Evolutionary conservation across 2,888 invertebrate species (phyloP).

Genomic region (Meiosimyza decipiens): DNA sequence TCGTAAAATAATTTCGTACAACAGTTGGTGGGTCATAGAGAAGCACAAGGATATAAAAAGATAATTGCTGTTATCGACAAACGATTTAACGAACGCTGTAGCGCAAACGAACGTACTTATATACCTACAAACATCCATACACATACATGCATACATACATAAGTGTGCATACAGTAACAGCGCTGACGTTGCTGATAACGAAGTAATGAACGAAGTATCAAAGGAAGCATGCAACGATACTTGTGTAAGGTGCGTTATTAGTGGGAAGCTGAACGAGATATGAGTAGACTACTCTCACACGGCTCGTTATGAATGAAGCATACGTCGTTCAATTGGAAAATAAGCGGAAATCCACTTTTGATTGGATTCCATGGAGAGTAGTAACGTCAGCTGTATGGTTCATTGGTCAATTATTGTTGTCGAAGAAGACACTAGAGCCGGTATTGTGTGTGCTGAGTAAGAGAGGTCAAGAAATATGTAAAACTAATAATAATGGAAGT

Average conservation of each 20-base stretch:
- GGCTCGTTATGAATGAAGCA: slow-evolving; percentile 17
- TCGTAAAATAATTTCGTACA: background rate
- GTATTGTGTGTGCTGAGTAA: no score
- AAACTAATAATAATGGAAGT: no score
- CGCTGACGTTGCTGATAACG: slow-evolving; percentile 26
- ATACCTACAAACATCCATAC: slow-evolving; percentile 1
- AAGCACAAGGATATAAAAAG: slow-evolving; percentile 47
- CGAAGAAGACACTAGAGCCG: no score
- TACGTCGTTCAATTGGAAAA: slow-evolving; percentile 31
- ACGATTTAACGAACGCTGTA: slow-evolving; percentile 47
- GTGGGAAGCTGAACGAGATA: background rate
- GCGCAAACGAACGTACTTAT: background rate
- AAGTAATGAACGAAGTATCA: background rate
- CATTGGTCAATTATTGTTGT: slow-evolving; percentile 7
- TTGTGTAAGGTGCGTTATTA: background rate
- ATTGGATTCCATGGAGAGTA: slow-evolving; percentile 55
- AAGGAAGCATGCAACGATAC: slow-evolving; percentile 14
- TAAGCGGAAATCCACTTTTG: slow-evolving; percentile 37
- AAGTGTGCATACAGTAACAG: background rate
- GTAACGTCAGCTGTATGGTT: slow-evolving; percentile 41
- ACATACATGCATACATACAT: background rate
- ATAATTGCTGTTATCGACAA: slow-evolving; percentile 60
- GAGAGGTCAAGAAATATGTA: no score
- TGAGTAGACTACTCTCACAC: background rate
- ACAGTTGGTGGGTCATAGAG: slow-evolving; percentile 17